These are phyloP conservation scores for Dendrolimus kikuchii DNA, from an alignment of 1,140 invertebrate species.

Conservation along the genomic window DNA sequence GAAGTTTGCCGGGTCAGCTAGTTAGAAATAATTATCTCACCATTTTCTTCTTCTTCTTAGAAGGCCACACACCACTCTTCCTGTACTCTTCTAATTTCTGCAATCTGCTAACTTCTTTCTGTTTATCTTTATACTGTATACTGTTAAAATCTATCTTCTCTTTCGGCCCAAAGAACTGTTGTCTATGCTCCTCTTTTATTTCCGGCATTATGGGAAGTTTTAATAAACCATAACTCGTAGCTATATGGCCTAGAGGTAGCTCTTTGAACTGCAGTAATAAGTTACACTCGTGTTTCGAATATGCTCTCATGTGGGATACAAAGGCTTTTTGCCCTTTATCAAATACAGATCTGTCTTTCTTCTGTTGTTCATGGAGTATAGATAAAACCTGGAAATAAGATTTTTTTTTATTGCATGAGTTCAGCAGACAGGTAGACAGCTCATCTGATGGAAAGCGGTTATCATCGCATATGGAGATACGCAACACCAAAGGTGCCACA, in stretches of 20 bases:
- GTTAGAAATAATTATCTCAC: too few species aligned
- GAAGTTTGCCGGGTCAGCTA: too few species aligned
- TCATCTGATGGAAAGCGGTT: too few species aligned
- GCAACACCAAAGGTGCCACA: too few species aligned
- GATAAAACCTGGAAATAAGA: constrained; percentile 36
- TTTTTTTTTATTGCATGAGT: background rate
- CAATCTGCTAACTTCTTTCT: constrained; percentile 81
- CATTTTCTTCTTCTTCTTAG: constrained; percentile 76
- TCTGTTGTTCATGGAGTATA: constrained; percentile 76
- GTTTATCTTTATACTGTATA: constrained; percentile 88
- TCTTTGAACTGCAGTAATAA: constrained; percentile 92
- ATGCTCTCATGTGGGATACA: constrained; percentile 95
- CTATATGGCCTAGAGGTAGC: constrained; percentile 89
- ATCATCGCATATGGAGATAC: too few species aligned
- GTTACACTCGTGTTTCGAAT: constrained; percentile 96
- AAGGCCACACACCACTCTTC: constrained; percentile 85
- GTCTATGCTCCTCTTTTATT: constrained; percentile 79
- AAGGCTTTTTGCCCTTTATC: constrained; percentile 94
- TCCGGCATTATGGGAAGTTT: constrained; percentile 97
- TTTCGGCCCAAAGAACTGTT: constrained; percentile 77
- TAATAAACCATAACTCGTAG: constrained; percentile 90
- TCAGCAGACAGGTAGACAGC: too few species aligned
- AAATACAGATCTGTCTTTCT: constrained; percentile 82
- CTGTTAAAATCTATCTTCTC: constrained; percentile 80
- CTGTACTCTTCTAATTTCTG: constrained; percentile 81